Conservation (phyloP, 1,140 invertebrate genomes). For the Littorina saxatilis region DNA sequence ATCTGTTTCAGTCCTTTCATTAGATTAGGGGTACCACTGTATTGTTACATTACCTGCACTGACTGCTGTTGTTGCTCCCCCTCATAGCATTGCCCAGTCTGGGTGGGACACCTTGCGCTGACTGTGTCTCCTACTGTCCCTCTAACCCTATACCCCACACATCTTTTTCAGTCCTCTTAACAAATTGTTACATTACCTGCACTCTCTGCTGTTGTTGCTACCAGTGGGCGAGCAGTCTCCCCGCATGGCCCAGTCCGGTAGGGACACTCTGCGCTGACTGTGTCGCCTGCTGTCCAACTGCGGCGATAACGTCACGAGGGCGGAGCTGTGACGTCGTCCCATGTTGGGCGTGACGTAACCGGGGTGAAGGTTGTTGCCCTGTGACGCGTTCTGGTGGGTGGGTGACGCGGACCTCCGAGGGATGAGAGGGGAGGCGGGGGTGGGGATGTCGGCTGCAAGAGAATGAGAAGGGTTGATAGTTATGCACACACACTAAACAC, state of each 20-base stretch:
- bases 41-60: too few species aligned
- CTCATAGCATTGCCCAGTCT: too few species aligned
- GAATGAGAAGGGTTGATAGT: too few species aligned
- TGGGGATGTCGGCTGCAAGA: background rate
- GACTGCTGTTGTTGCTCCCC: too few species aligned
- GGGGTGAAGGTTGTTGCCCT: conserved; percentile 1
- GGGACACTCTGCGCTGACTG: conserved; percentile 16
- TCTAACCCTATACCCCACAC: too few species aligned
- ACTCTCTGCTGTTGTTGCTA: conserved; percentile 18
- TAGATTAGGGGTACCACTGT: too few species aligned
- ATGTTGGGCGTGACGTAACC: conserved; percentile 16
- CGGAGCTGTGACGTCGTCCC: conserved; percentile 33
- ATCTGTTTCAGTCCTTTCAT: too few species aligned
- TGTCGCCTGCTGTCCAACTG: conserved; percentile 7
- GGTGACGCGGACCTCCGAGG: background rate
- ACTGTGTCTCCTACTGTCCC: too few species aligned
- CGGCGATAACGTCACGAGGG: conserved; percentile 13
- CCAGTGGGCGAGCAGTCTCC: conserved; percentile 13
- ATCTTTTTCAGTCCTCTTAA: too few species aligned
- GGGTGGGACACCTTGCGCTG: too few species aligned
- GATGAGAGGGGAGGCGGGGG: conserved; percentile 17
- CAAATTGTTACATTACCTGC: background rate
- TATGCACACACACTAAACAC: too few species aligned
- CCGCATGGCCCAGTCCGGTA: conserved; percentile 25
- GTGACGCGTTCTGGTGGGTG: background rate